phyloP scores from a whole-genome alignment of 2,113 vertebrate species.

The Hippopotamus amphibius region DNA sequence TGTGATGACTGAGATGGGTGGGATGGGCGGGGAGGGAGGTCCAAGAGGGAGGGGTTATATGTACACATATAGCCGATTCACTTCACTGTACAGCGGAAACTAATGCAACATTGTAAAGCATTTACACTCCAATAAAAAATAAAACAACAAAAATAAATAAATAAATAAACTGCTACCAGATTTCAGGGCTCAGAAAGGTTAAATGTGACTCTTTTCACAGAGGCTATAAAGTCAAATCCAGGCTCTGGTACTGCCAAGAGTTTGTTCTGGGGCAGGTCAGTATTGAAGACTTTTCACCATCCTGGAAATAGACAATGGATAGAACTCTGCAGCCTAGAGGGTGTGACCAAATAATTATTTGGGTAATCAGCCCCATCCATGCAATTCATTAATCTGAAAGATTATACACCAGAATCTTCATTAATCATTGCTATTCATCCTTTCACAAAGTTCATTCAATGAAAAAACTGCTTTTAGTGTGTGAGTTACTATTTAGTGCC shows the following conservation, averaged over 20 bases:
- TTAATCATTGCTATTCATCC: neutral
- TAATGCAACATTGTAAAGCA: too few relatives aligned
- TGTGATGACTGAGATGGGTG: too few relatives aligned
- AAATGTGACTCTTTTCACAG: neutral
- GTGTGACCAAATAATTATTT: neutral
- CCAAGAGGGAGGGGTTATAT: too few relatives aligned
- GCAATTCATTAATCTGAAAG: constrained; percentile 31
- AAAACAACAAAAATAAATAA: too few relatives aligned
- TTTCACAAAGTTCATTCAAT: neutral
- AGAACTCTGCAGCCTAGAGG: neutral
- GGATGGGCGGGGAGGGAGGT: too few relatives aligned
- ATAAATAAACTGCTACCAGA: neutral
- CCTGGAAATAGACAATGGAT: neutral
- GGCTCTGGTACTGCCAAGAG: neutral
- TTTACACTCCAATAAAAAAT: too few relatives aligned
- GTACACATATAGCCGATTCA: too few relatives aligned
- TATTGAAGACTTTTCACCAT: neutral
- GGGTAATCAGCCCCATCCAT: neutral
- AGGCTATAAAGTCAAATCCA: neutral
- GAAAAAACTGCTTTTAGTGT: constrained; percentile 2
- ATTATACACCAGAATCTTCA: neutral
- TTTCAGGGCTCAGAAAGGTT: neutral
- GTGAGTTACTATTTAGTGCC: neutral
- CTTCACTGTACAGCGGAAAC: too few relatives aligned
- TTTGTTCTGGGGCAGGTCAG: neutral